Evolutionary conservation across 2,113 vertebrate species (phyloP).

Genomic region (Tragelaphus imberbis): DNA sequence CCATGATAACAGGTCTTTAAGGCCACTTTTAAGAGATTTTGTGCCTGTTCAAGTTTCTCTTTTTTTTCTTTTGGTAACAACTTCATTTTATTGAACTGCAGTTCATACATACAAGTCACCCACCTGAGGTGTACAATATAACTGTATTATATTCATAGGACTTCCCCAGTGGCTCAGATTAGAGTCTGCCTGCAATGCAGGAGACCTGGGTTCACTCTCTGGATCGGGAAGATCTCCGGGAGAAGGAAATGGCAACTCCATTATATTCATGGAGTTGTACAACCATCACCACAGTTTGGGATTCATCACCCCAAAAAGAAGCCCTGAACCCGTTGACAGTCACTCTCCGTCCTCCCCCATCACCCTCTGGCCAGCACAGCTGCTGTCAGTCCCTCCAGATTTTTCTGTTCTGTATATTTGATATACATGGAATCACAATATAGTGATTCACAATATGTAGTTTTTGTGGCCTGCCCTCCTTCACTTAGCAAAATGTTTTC

Average conservation of each 20-base stretch:
- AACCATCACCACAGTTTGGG: not conserved
- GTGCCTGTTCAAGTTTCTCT: not conserved
- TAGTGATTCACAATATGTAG: not conserved
- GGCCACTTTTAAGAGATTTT: not conserved
- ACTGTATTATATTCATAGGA: not conserved
- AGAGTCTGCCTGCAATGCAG: not conserved
- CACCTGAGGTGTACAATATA: not conserved
- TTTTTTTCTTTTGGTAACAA: not conserved
- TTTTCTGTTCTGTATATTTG: not conserved
- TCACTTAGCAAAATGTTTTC: not conserved
- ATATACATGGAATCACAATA: not conserved
- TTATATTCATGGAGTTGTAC: not conserved
- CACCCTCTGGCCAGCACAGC: rapidly evolving
- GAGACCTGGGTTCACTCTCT: not conserved
- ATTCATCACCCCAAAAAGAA: not conserved
- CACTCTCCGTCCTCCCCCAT: rapidly evolving
- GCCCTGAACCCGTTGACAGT: not conserved
- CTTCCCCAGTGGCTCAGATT: not conserved
- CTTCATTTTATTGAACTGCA: not conserved
- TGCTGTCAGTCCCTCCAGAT: not conserved
- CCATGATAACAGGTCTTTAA: not conserved
- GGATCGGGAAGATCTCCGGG: not conserved
- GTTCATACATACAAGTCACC: not conserved
- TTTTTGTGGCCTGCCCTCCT: not conserved
- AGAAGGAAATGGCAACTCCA: not conserved